Conservation (phyloP, 2,888 invertebrate species). For the Busseola fusca region DNA sequence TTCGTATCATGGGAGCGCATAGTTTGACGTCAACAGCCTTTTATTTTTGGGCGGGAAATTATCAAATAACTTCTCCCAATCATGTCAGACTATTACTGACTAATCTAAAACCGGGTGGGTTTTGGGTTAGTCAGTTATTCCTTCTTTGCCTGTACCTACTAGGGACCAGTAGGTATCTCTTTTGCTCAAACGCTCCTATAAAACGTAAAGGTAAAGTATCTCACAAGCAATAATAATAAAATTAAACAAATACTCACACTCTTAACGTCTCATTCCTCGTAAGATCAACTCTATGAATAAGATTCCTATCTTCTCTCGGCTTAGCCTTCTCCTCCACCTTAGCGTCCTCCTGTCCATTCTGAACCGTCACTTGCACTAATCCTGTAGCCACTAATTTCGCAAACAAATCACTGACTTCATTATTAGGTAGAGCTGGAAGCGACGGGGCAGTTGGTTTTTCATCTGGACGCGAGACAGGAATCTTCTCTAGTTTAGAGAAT, state of each 20-base stretch:
- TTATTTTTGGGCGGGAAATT: too few species aligned
- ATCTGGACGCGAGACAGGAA: slow-evolving; percentile 77
- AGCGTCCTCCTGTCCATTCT: slow-evolving; percentile 63
- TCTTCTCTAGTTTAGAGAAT: slow-evolving; percentile 73
- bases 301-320: slow-evolving; percentile 75
- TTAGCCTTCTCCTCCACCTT: slow-evolving; percentile 43
- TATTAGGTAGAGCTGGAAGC: slow-evolving; percentile 68
- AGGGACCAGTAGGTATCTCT: too few species aligned
- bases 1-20: not conserved
- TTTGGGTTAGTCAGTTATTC: too few species aligned
- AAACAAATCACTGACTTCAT: slow-evolving; percentile 95
- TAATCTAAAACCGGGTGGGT: too few species aligned
- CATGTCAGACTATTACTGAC: too few species aligned
- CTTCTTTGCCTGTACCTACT: too few species aligned
- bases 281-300: slow-evolving; percentile 91
- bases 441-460: slow-evolving; percentile 69
- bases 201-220: not conserved
- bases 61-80: too few species aligned
- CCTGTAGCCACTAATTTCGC: slow-evolving; percentile 95
- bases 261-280: slow-evolving; percentile 92
- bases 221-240: not conserved
- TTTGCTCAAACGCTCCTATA: too few species aligned
- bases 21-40: not conserved
- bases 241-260: slow-evolving; percentile 85
- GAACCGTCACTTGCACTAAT: slow-evolving; percentile 74